Conservation (phyloP, 2,797 vertebrate genomes). For the Carcharodon carcharias region DNA sequence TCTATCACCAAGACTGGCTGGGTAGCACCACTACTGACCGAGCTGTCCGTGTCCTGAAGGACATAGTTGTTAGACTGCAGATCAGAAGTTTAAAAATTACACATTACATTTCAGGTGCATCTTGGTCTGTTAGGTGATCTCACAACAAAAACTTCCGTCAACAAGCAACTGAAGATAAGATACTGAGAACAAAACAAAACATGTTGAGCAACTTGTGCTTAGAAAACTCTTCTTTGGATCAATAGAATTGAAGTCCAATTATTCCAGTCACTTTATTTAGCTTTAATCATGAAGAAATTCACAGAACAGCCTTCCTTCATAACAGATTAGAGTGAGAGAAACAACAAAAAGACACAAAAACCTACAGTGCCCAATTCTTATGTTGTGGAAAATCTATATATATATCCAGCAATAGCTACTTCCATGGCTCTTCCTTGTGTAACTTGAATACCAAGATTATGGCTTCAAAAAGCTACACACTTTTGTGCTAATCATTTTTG, state of each 20-base stretch:
- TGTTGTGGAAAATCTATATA: conserved; percentile 3
- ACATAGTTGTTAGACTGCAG: neutral
- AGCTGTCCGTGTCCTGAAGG: too few species aligned
- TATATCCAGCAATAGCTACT: neutral
- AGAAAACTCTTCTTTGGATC: neutral
- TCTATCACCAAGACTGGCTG: too few species aligned
- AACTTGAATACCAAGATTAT: neutral
- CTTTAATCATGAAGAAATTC: neutral
- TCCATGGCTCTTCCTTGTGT: neutral
- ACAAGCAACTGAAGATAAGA: neutral
- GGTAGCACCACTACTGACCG: too few species aligned
- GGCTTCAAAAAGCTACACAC: neutral
- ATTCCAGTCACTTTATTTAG: neutral
- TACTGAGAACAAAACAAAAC: neutral
- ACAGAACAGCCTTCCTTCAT: neutral
- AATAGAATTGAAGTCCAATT: neutral
- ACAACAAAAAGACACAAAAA: neutral
- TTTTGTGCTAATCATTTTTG: neutral
- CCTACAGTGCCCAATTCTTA: neutral
- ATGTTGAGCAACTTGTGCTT: neutral
- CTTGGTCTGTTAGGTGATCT: neutral
- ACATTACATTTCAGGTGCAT: neutral
- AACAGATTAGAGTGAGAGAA: neutral
- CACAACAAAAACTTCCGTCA: neutral
- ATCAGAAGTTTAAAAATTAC: neutral